Evolutionary conservation across 2,797 vertebrate species (phyloP), one percentile per base, ranked within the genome.

Genomic region (Cyprinodon diabolis): DNA sequence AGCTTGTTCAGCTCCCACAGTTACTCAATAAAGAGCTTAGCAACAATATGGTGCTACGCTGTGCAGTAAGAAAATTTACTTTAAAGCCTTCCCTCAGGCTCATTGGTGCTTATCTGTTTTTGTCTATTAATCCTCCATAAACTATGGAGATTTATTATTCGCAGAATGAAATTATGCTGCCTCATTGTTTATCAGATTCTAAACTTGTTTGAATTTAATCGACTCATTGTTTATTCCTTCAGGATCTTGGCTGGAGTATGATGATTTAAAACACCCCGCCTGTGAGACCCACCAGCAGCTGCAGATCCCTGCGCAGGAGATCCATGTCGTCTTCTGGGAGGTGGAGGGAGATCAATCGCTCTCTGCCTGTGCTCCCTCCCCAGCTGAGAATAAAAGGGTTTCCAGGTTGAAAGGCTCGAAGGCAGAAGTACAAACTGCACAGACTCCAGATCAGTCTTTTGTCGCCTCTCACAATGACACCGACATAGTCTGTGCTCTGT

Each of bases 241-340:
- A 99, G 98, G 95, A 60, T 94, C 90, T 1, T 99, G 98, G 97
- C 88, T 97, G 66, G 96, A 98, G 79, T 97, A 95, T 66, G 96
- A 99, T 73, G 97, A 97, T 83, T 85, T 98, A 82, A 96, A 97
- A 82, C 94, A 97, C 52, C 95, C 94, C 0, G 82, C 88, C 21
- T 95, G 94, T 85, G 80, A 76, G 81, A 93, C 68, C n/a, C 93
- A 83, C 35, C 67, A 77, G 47, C 91, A 76, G 54, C 94, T 97
- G 69, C 85, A 89, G 7, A 91, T 98, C 72, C 94, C 94, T 9
- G 81, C 96, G 55, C 88, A 91, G 45, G 96, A 98, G 79, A 94
- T 97, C 75, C 97, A 98, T 77, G 80, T 98, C 13, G 92, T 96
- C 72, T 95, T 98, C 77, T 99, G 98, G 98, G 97, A 99, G 87